phyloP scores from a whole-genome alignment of 92 coral and sea anemone species.

The Paragorgia papillata region DNA sequence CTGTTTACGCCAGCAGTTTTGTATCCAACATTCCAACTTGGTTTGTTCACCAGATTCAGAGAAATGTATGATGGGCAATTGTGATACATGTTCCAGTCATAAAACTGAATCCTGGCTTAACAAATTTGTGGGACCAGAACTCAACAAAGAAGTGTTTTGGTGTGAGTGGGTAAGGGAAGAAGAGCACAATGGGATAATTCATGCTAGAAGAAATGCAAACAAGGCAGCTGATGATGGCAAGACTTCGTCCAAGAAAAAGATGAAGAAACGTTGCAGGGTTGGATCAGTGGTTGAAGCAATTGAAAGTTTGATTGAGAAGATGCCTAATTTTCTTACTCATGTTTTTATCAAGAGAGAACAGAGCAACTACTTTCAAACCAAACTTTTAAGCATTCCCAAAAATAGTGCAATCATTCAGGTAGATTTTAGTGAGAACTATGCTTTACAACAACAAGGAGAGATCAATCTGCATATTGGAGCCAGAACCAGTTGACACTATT shows the following conservation, averaged over 20 bases:
- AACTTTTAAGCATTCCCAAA: slow-evolving; percentile 51
- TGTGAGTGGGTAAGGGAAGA: slow-evolving; percentile 47
- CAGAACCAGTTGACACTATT: slow-evolving; percentile 58
- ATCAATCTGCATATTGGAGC: slow-evolving; percentile 59
- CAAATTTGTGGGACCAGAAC: slow-evolving; percentile 19
- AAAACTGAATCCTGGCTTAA: slow-evolving; percentile 16
- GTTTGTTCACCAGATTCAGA: slow-evolving; percentile 61
- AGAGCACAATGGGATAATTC: slow-evolving; percentile 22
- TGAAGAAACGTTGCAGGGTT: slow-evolving; percentile 53
- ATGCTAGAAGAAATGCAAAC: slow-evolving; percentile 24
- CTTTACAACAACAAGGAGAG: slow-evolving; percentile 59
- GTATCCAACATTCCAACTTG: slow-evolving; percentile 52
- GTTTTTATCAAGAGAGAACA: slow-evolving; percentile 61
- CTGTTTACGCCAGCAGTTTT: slow-evolving; percentile 52
- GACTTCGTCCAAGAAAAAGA: slow-evolving; percentile 44
- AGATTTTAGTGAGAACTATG: slow-evolving; percentile 60
- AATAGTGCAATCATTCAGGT: slow-evolving; percentile 50
- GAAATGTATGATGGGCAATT: slow-evolving; percentile 67
- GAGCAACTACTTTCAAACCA: slow-evolving; percentile 52
- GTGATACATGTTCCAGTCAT: slow-evolving; percentile 33
- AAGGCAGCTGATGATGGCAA: slow-evolving; percentile 13
- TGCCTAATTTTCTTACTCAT: slow-evolving; percentile 50
- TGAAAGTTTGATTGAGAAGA: slow-evolving; percentile 50
- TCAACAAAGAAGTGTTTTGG: slow-evolving; percentile 42
- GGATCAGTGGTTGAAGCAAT: slow-evolving; percentile 50